A percentile compares a stretch with the other conserved stretches of the same genome.
Evolutionary conservation across 2,113 vertebrate species (phyloP).

Genomic region (Asarcornis scutulata): DNA sequence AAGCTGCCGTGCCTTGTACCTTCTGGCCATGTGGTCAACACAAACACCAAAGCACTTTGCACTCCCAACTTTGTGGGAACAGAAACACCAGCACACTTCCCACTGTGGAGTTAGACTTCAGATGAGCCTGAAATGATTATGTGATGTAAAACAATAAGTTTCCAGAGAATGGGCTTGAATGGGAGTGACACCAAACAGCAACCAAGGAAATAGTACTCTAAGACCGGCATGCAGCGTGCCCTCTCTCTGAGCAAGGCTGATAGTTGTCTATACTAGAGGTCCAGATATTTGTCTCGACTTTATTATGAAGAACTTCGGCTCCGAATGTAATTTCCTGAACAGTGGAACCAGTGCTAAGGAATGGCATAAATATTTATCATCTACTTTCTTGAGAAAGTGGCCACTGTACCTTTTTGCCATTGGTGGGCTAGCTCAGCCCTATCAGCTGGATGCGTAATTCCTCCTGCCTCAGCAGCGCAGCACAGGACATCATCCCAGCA

Average conservation of each 20-base stretch:
- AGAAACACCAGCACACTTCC: too few relatives aligned
- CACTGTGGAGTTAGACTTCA: neutral
- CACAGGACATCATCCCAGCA: rapidly evolving
- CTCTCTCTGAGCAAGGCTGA: neutral
- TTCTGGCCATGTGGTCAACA: neutral
- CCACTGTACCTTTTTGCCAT: too few relatives aligned
- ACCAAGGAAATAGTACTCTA: neutral
- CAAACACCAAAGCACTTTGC: neutral
- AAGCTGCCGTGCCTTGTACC: neutral
- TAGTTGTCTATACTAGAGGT: neutral
- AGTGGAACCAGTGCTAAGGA: neutral
- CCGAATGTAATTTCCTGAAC: neutral
- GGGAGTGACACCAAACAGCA: neutral
- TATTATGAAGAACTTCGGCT: neutral
- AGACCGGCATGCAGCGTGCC: neutral
- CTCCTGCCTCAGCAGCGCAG: neutral
- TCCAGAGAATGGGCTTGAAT: neutral
- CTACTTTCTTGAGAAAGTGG: neutral
- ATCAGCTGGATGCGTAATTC: neutral
- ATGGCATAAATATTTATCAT: neutral
- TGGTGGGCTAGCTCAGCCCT: neutral
- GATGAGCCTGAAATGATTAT: neutral
- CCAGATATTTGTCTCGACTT: neutral
- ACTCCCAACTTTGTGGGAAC: too few relatives aligned
- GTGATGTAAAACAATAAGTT: neutral